Base-by-base conservation (phyloP, 2,113 vertebrate species). In the Toxotes chatareus region DNA sequence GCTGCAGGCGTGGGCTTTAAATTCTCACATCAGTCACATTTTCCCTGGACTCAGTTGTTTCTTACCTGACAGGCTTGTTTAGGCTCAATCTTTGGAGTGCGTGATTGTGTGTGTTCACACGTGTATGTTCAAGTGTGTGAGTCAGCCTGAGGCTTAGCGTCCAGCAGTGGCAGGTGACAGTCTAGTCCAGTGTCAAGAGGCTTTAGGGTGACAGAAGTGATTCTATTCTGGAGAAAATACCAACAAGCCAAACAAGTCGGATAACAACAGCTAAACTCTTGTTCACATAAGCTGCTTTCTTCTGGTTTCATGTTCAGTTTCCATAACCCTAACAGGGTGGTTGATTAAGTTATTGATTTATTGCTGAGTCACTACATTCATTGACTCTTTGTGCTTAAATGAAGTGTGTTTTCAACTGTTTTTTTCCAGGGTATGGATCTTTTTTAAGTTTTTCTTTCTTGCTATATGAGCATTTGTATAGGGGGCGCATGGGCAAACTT, bases 121-220 rank as follows among this genome's bases (percentile, higher is more conserved):
- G 72, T 51, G 72, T 73, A 23, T 31, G 86, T 57, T 71, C 5
- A 57, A 78, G 79, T 87, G 88, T 83, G 90, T 89, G 90, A 88
- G 79, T 88, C 85, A 87, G 87, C 69, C 76, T 14, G 84, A 74
- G 92, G 87, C 87, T 85, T 89, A 90, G 83, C 60, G 66, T 84
- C 85, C 83, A 79, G 85, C 83, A 17, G 81, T 90, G 89, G 88
- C 89, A 92, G 91, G 91, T 91, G 89, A 92, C 89, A 84, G 88
- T 91, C 85, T 68, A 56, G 76, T 73, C 86, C 70, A 79, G 73
- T 87, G 90, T 91, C 89, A 86, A 83, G 85, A 88, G 84, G 85
- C 88, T 91, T 88, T 86, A 79, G 62, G 79, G 74, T 83, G 91
- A 91, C 85, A 87, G 63, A 74, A 86, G 79, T 72, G 76, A 91